These are phyloP conservation scores for Oedothorax gibbosus DNA, from an alignment of 1,140 invertebrate genomes.

Conservation along the genomic window DNA sequence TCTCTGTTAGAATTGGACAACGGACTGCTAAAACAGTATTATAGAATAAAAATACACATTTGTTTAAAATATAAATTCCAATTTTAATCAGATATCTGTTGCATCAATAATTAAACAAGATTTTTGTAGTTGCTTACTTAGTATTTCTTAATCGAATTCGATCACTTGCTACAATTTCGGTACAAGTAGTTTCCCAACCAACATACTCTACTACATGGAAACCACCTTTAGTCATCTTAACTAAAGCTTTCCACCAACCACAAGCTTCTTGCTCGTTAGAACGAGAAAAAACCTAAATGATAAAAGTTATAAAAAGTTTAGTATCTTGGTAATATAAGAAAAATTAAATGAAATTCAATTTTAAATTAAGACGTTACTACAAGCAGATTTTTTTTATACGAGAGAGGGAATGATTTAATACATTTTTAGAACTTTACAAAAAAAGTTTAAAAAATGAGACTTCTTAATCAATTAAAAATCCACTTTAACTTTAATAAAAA, in stretches of 20 bases:
- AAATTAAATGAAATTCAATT: not conserved
- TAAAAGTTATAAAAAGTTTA: not conserved
- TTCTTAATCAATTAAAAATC: not conserved
- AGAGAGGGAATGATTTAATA: too few relatives aligned
- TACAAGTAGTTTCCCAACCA: constrained; percentile 78
- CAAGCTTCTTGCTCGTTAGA: constrained; percentile 85
- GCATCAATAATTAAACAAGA: too few relatives aligned
- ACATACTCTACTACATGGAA: constrained; percentile 92
- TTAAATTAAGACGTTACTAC: not conserved
- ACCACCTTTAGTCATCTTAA: constrained; percentile 75
- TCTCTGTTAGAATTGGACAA: too few relatives aligned
- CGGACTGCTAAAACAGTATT: too few relatives aligned
- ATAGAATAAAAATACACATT: too few relatives aligned
- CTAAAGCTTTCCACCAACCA: constrained; percentile 92
- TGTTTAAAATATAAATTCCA: too few relatives aligned
- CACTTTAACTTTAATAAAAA: not conserved
- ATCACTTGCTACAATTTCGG: constrained; percentile 90
- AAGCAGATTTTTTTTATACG: too few relatives aligned
- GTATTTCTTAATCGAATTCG: constrained; percentile 71
- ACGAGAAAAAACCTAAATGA: constrained; percentile 54
- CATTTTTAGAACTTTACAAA: too few relatives aligned
- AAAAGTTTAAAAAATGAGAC: too few relatives aligned
- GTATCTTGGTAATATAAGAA: not conserved
- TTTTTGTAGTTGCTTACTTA: constrained; percentile 61
- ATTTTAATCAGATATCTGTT: too few relatives aligned